A percentile compares a stretch with the other conserved stretches of the same genome.
phyloP scores from a whole-genome alignment of 2,888 invertebrate genomes.

The Alloplasta piceator region DNA sequence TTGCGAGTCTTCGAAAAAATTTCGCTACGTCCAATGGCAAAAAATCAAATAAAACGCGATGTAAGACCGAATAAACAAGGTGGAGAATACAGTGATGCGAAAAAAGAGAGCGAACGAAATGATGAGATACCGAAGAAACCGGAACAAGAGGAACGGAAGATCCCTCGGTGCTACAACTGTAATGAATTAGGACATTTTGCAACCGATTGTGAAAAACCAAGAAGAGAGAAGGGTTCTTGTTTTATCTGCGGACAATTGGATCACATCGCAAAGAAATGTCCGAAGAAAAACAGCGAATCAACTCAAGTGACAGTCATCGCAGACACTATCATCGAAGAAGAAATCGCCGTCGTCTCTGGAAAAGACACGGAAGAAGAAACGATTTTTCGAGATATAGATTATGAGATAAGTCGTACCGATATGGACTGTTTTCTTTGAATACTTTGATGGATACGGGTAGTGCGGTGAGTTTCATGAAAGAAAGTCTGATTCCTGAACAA shows the following conservation, averaged over 20 bases:
- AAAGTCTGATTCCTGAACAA: constrained; percentile 39
- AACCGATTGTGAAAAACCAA: constrained; percentile 11
- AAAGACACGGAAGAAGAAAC: constrained; percentile 13
- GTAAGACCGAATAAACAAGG: background rate
- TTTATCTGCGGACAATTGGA: constrained; percentile 42
- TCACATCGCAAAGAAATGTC: constrained; percentile 37
- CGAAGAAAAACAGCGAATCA: constrained; percentile 3
- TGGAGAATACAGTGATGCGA: background rate
- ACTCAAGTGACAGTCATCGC: constrained; percentile 22
- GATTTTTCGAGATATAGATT: constrained; percentile 3
- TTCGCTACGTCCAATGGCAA: constrained; percentile 26
- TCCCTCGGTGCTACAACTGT: constrained; percentile 39
- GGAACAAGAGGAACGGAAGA: constrained; percentile 26
- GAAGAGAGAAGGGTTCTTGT: constrained; percentile 35
- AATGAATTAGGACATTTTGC: constrained; percentile 29
- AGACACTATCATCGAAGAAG: constrained; percentile 6
- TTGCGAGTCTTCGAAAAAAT: constrained; percentile 51
- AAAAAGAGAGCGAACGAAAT: background rate
- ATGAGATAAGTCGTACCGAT: constrained; percentile 1
- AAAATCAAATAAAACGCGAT: constrained; percentile 21
- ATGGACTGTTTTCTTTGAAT: background rate
- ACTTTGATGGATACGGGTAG: constrained; percentile 53
- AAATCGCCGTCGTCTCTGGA: background rate
- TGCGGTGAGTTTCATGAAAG: constrained; percentile 54
- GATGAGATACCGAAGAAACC: constrained; percentile 11